Evolutionary conservation across 2,797 vertebrate genomes (phyloP).

Genomic region (Leucoraja ocellata): DNA sequence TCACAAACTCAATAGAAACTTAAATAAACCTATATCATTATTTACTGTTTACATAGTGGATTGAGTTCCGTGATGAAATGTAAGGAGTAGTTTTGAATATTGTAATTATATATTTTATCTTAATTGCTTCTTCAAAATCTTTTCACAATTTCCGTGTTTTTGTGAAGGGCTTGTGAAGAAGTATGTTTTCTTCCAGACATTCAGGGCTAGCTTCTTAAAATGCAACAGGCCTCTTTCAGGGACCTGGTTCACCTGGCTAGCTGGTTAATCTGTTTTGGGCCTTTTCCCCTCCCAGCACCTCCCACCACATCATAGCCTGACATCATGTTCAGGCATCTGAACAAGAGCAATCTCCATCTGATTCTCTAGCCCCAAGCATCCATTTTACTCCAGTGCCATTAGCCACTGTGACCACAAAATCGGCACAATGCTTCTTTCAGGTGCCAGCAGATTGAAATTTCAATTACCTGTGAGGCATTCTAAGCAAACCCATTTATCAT

Average conservation of each 20-base stretch:
- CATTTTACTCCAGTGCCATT: neutral
- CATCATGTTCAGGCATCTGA: conserved; percentile 3
- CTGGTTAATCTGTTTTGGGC: no score
- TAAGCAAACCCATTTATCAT: conserved; percentile 32
- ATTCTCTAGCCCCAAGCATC: neutral
- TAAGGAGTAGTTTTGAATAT: neutral
- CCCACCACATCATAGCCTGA: neutral
- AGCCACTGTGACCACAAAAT: conserved; percentile 26
- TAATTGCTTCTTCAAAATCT: neutral
- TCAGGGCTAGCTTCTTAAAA: neutral
- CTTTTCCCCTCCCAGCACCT: no score
- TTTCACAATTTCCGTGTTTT: neutral
- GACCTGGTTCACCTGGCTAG: no score
- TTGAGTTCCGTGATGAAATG: neutral
- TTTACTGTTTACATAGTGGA: neutral
- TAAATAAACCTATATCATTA: neutral
- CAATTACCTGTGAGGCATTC: conserved; percentile 27
- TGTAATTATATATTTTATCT: neutral
- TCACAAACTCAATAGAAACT: neutral
- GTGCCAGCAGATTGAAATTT: conserved; percentile 31
- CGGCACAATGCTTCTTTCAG: conserved; percentile 19
- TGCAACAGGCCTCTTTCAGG: no score
- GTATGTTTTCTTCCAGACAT: neutral
- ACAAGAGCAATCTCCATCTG: conserved; percentile 15
- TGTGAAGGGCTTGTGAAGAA: neutral